These are phyloP conservation scores for Sebastiscus tertius DNA, from an alignment of 2,797 vertebrate genomes.

Conservation along the genomic window DNA sequence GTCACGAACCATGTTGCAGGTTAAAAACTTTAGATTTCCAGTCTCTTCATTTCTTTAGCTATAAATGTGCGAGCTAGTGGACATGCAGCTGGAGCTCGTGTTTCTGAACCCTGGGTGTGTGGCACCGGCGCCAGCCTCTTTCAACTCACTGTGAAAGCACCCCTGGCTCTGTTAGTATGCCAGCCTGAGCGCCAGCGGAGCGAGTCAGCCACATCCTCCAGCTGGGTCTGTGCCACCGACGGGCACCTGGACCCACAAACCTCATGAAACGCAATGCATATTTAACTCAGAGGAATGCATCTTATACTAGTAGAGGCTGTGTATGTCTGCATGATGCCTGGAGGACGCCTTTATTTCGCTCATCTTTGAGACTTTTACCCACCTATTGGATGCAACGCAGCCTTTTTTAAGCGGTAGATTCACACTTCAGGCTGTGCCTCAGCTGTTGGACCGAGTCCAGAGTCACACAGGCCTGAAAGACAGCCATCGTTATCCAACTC, in stretches of 20 bases:
- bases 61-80: constrained; percentile 28
- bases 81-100: constrained; percentile 76
- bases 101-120: constrained; percentile 65
- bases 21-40: constrained; percentile 42
- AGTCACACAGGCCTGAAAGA: constrained; percentile 72
- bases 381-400: constrained; percentile 1
- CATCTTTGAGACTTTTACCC: constrained; percentile 31
- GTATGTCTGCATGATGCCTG: neutral
- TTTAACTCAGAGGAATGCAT: constrained; percentile 57
- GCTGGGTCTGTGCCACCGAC: constrained; percentile 75
- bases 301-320: neutral
- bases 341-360: constrained; percentile 31
- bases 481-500: constrained; percentile 77
- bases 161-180: constrained; percentile 79
- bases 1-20: neutral
- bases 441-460: constrained; percentile 70
- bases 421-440: constrained; percentile 58
- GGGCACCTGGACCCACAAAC: constrained; percentile 77
- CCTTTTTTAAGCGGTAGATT: constrained; percentile 34
- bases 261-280: constrained; percentile 72
- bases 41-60: constrained; percentile 31
- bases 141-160: constrained; percentile 73
- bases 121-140: constrained; percentile 60
- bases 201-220: constrained; percentile 77
- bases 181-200: constrained; percentile 69